phyloP scores from a whole-genome alignment of 2,888 invertebrate genomes.

The Agrochola circellaris region DNA sequence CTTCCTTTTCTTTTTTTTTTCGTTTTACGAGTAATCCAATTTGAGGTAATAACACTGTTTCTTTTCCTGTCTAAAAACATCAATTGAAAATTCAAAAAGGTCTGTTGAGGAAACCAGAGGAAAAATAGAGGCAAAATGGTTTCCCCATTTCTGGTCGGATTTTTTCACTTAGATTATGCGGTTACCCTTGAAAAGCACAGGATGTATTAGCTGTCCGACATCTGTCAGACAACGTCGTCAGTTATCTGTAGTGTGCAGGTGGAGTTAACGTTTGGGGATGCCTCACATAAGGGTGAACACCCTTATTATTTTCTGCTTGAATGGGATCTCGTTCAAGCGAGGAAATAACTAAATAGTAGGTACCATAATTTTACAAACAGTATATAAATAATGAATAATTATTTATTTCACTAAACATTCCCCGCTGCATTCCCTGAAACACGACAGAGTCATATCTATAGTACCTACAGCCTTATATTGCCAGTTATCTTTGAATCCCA shows the following conservation, averaged over 20 bases:
- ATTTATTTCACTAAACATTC: too few relatives aligned
- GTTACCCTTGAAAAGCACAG: background rate
- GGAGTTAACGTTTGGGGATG: constrained; percentile 20
- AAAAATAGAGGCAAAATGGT: too few relatives aligned
- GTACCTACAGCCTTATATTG: too few relatives aligned
- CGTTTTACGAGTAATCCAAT: background rate
- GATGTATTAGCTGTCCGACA: background rate
- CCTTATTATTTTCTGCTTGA: constrained; percentile 43
- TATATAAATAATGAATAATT: too few relatives aligned
- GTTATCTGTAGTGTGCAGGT: constrained; percentile 46
- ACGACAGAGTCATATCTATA: too few relatives aligned
- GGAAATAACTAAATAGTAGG: constrained; percentile 1
- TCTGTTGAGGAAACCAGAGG: background rate
- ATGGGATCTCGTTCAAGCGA: constrained; percentile 21
- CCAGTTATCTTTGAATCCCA: too few relatives aligned
- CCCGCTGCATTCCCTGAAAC: too few relatives aligned
- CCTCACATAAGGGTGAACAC: constrained; percentile 20
- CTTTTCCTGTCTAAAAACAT: background rate
- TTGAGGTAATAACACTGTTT: background rate
- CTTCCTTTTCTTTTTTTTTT: too few relatives aligned
- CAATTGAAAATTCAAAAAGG: background rate
- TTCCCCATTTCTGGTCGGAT: background rate
- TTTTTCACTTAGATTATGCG: background rate
- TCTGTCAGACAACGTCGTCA: constrained; percentile 11
- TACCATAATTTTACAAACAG: background rate